phyloP scores from a whole-genome alignment of 2,888 invertebrate genomes.

The Deladenus siricidicola region DNA sequence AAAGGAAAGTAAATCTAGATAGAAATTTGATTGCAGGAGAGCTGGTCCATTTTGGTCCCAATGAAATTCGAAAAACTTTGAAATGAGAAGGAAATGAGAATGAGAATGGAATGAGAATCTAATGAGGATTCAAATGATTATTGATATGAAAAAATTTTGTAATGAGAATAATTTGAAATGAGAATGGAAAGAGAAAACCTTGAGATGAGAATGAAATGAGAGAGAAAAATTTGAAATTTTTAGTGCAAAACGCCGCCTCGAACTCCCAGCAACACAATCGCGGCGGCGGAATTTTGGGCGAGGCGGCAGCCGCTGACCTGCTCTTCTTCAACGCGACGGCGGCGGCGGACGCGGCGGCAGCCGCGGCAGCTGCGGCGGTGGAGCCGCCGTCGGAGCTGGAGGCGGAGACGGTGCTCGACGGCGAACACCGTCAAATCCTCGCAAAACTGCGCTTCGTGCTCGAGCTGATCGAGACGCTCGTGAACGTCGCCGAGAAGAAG shows the following conservation, averaged over 20 bases:
- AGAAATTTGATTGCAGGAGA: no score
- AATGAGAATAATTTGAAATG: no score
- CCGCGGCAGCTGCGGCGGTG: conserved; percentile 60
- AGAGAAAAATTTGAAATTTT: no score
- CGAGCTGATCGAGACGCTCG: conserved; percentile 84
- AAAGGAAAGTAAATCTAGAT: no score
- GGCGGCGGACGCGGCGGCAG: conserved; percentile 57
- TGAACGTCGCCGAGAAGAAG: conserved; percentile 63
- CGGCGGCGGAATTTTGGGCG: not conserved
- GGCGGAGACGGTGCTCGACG: conserved; percentile 86
- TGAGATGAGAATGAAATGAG: no score
- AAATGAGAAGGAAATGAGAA: no score
- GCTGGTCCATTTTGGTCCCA: no score
- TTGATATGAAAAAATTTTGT: no score
- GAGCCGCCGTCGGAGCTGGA: conserved; percentile 72
- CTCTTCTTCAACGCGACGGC: conserved; percentile 9
- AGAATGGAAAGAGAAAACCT: no score
- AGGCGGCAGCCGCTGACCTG: conserved; percentile 2
- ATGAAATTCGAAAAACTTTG: no score
- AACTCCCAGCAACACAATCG: not conserved
- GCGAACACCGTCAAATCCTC: conserved; percentile 58
- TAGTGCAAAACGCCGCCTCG: conserved; percentile 1
- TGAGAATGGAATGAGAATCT: no score
- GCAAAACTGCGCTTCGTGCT: conserved; percentile 93
- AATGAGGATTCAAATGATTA: no score